These are phyloP conservation scores for Acronicta aceris DNA, from an alignment of 2,888 invertebrate species.

Conservation along the genomic window DNA sequence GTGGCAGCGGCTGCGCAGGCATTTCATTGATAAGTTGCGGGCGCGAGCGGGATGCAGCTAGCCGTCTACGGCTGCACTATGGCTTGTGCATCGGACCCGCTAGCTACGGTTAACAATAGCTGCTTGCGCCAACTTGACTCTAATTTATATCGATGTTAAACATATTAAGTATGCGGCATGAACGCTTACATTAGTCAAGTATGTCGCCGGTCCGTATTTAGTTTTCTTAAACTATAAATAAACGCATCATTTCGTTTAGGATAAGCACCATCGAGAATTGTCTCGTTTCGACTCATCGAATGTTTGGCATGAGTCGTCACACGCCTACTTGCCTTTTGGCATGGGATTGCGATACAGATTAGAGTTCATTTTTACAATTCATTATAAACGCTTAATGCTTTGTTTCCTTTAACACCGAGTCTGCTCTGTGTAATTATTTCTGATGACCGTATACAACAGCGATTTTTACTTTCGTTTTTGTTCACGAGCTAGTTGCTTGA, in stretches of 20 bases:
- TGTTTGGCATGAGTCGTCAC: conserved; percentile 76
- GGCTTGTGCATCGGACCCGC: conserved; percentile 57
- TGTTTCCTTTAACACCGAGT: conserved; percentile 36
- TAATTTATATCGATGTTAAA: conserved; percentile 54
- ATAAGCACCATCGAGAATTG: conserved; percentile 65
- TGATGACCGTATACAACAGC: conserved; percentile 19
- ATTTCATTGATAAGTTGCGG: conserved; percentile 86
- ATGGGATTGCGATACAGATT: conserved; percentile 65
- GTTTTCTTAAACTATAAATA: conserved; percentile 58
- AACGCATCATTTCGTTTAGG: conserved; percentile 55
- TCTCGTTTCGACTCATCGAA: conserved; percentile 68
- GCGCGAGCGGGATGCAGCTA: conserved; percentile 82
- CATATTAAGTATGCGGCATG: conserved; percentile 41
- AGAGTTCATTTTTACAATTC: conserved; percentile 66
- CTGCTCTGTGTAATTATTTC: conserved; percentile 29
- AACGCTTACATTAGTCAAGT: conserved; percentile 43
- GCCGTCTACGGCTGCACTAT: conserved; percentile 62
- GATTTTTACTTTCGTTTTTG: conserved; percentile 37
- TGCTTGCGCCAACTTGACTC: conserved; percentile 51
- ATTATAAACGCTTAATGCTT: conserved; percentile 62
- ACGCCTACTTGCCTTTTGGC: conserved; percentile 76
- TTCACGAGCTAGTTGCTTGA: conserved; percentile 5
- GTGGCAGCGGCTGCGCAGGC: conserved; percentile 73
- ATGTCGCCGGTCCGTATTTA: conserved; percentile 60
- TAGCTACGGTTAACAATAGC: conserved; percentile 59